phyloP scores from a whole-genome alignment of 2,113 vertebrate species.

The Alces alces region DNA sequence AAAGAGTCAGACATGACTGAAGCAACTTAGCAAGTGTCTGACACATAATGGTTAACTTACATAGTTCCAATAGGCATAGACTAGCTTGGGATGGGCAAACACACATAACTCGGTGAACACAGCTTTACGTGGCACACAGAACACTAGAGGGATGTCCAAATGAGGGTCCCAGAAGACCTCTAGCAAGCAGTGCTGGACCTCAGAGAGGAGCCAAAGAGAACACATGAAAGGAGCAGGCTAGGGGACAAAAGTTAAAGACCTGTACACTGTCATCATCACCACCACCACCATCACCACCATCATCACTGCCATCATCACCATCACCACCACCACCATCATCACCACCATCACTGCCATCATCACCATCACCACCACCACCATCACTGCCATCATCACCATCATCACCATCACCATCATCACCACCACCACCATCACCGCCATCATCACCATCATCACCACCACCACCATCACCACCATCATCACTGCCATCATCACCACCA shows the following conservation, averaged over 20 bases:
- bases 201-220: not conserved
- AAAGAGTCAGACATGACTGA: not conserved
- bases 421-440: accelerated
- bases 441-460: accelerated
- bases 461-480: accelerated
- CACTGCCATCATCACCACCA: accelerated
- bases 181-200: accelerated
- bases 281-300: accelerated
- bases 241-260: not conserved
- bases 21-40: not conserved
- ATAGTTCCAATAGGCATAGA: not conserved
- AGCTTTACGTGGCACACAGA: not conserved
- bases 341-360: accelerated
- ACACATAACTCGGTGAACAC: not conserved
- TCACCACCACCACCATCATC: accelerated
- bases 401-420: accelerated
- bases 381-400: accelerated
- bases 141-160: too few species aligned
- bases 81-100: not conserved
- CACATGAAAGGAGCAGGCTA: not conserved
- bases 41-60: not conserved
- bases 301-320: accelerated
- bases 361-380: accelerated
- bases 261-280: accelerated
- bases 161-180: not conserved